phyloP scores from a whole-genome alignment of 1,140 invertebrate species.

The Philaenus spumarius region DNA sequence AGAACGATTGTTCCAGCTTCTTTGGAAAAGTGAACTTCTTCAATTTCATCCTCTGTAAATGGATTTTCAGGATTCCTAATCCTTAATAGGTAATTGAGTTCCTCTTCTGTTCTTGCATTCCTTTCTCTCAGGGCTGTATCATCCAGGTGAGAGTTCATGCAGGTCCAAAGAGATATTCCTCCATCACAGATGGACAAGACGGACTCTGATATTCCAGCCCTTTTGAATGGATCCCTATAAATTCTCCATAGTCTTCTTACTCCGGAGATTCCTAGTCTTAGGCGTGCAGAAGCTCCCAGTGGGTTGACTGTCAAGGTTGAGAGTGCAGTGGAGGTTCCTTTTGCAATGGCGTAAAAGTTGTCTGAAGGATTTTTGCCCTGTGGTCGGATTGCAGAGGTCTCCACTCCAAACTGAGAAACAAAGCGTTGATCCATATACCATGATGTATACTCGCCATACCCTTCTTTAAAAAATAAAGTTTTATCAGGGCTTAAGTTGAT shows the following conservation, averaged over 20 bases:
- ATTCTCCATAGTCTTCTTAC: constrained; percentile 2
- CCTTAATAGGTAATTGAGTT: no score
- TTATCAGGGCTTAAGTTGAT: not conserved
- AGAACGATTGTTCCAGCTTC: no score
- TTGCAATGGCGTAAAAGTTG: constrained; percentile 7
- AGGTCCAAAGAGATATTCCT: not conserved
- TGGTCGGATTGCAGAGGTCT: not conserved
- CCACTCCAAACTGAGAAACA: constrained; percentile 8
- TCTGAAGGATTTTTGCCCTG: constrained; percentile 10
- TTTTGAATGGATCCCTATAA: not conserved
- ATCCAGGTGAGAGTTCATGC: not conserved
- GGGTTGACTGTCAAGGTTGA: not conserved
- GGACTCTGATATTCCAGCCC: not conserved
- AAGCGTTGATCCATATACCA: constrained; percentile 4
- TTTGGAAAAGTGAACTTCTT: no score
- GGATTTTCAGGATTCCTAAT: no score
- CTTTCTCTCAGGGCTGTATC: no score
- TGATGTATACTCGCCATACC: constrained; percentile 5
- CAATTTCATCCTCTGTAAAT: no score
- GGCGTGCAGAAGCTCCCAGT: not conserved
- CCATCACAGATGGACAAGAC: not conserved
- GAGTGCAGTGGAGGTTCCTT: not conserved
- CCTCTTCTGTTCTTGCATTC: no score
- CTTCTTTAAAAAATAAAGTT: not conserved
- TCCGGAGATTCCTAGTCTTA: not conserved